Conservation (phyloP, 2,888 invertebrate genomes). For the Eupithecia centaureata region DNA sequence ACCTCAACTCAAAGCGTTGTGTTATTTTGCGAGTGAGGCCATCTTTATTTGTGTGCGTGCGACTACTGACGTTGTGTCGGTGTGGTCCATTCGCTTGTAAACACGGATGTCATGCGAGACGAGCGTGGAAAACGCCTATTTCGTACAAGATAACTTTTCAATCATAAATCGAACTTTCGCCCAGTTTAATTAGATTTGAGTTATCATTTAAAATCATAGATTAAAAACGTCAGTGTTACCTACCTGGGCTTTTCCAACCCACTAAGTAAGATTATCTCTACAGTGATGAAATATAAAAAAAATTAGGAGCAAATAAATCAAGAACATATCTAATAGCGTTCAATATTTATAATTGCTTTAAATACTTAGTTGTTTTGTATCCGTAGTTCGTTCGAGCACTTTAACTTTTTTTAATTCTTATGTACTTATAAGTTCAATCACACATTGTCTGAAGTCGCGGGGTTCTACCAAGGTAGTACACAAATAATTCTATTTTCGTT, state of each 20-base stretch:
- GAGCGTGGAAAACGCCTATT: conserved; percentile 51
- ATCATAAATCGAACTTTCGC: conserved; percentile 21
- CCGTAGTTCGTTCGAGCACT: not conserved
- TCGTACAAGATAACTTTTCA: conserved; percentile 39
- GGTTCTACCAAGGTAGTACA: conserved; percentile 49
- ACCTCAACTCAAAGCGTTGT: conserved; percentile 35
- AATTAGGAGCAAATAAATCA: not conserved
- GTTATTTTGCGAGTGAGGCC: conserved; percentile 76
- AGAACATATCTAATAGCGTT: too few relatives aligned
- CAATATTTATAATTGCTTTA: not conserved
- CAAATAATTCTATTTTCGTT: conserved; percentile 65
- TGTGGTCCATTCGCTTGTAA: conserved; percentile 66
- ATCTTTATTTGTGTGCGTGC: conserved; percentile 63
- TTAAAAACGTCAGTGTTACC: not conserved
- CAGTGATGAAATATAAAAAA: not conserved
- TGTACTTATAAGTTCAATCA: conserved; percentile 4
- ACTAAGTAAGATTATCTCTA: not conserved
- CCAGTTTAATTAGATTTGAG: not conserved
- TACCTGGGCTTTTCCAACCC: not conserved
- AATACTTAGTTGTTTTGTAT: not conserved
- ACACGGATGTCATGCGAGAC: conserved; percentile 66
- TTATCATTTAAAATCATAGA: not conserved
- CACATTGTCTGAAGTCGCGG: conserved; percentile 53
- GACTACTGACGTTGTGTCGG: conserved; percentile 72
- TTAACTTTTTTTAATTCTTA: not conserved